phyloP scores from a whole-genome alignment of 2,113 vertebrate genomes.

The Chunga burmeisteri region DNA sequence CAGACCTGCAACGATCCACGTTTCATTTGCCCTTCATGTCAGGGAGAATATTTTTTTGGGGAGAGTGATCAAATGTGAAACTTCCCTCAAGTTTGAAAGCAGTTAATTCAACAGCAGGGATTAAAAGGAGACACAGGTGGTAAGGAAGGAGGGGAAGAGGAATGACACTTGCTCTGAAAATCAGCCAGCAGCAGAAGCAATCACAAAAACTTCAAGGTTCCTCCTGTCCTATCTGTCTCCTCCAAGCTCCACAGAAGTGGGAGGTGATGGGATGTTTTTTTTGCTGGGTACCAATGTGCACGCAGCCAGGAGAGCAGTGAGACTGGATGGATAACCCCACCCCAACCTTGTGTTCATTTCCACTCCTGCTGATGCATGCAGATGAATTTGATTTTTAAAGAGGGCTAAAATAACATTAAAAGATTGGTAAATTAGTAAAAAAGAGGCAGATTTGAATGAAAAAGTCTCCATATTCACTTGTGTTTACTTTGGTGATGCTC shows the following conservation, averaged over 20 bases:
- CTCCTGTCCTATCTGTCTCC: not conserved
- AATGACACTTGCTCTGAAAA: not conserved
- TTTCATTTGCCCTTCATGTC: not conserved
- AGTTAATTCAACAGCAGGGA: not conserved
- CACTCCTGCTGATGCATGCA: accelerated
- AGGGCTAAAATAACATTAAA: not conserved
- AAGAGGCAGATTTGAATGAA: not conserved
- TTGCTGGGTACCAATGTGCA: not conserved
- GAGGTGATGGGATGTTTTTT: not conserved
- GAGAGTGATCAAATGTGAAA: not conserved
- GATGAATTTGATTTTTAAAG: not conserved
- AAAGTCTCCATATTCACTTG: not conserved
- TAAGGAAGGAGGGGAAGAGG: not conserved
- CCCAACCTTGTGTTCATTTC: not conserved
- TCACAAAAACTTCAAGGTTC: not conserved
- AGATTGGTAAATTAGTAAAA: not conserved
- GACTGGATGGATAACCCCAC: not conserved
- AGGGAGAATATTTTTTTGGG: not conserved
- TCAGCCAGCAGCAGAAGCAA: not conserved
- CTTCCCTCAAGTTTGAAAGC: not conserved
- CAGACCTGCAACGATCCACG: not conserved
- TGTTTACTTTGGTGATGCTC: not conserved
- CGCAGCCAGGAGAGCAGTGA: not conserved
- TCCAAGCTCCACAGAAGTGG: not conserved
- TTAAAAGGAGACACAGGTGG: not conserved